phyloP scores from a whole-genome alignment of 64 coral and sea anemone species.

The Montipora cactus region DNA sequence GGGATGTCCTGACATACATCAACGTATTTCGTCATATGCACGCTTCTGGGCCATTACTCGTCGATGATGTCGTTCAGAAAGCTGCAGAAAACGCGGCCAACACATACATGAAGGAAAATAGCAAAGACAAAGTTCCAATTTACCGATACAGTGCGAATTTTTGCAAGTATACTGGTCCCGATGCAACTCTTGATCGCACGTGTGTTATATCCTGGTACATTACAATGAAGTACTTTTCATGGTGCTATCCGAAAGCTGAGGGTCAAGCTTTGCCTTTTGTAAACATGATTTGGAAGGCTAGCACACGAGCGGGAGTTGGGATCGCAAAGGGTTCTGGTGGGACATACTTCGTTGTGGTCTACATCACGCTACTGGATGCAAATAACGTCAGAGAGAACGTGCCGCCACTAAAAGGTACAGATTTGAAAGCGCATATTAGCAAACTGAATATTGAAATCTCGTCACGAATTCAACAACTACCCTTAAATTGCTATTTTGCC shows the following conservation, averaged over 20 bases:
- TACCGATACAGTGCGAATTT: slow-evolving; percentile 76
- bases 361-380: slow-evolving; percentile 69
- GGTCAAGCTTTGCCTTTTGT: slow-evolving; percentile 80
- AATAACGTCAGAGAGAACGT: slow-evolving; percentile 70
- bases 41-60: slow-evolving; percentile 71
- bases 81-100: slow-evolving; percentile 68
- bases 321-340: slow-evolving; percentile 47
- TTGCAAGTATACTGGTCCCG: slow-evolving; percentile 69
- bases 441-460: too few species aligned
- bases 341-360: slow-evolving; percentile 69
- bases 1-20: slow-evolving; percentile 67
- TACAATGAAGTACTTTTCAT: slow-evolving; percentile 73
- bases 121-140: slow-evolving; percentile 24
- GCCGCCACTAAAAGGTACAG: slow-evolving; percentile 73
- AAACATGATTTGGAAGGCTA: slow-evolving; percentile 90
- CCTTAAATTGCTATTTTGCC: too few species aligned
- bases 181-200: slow-evolving; percentile 16
- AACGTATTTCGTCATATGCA: slow-evolving; percentile 93
- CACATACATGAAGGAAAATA: slow-evolving; percentile 31
- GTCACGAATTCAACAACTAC: too few species aligned
- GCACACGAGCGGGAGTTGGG: slow-evolving; percentile 71
- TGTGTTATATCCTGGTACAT: slow-evolving; percentile 70
- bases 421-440: neutral
- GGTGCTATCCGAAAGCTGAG: slow-evolving; percentile 70
- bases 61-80: slow-evolving; percentile 52